These are phyloP conservation scores for Dichetophora obliterata DNA, from an alignment of 2,888 invertebrate genomes.

Conservation along the genomic window DNA sequence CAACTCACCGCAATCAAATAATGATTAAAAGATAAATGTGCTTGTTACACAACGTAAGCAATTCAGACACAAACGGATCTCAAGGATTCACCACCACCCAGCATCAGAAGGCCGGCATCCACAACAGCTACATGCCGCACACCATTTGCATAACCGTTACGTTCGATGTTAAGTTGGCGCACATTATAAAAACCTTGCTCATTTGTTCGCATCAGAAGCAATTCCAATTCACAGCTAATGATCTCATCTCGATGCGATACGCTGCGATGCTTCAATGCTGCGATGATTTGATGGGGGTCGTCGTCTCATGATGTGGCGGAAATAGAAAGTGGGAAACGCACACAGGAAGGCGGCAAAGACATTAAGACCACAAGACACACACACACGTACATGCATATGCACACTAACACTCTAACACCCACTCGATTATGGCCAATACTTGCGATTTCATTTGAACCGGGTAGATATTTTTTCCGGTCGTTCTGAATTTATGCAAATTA, in stretches of 20 bases:
- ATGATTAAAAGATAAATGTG: slow-evolving; percentile 30
- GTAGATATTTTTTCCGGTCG: not conserved
- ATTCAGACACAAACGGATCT: not conserved
- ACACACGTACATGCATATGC: not conserved
- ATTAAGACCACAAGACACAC: not conserved
- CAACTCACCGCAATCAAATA: slow-evolving; percentile 24
- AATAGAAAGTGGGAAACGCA: not conserved
- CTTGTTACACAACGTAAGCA: slow-evolving; percentile 1
- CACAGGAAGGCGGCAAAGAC: not conserved
- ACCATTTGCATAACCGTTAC: not conserved
- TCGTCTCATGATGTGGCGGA: not conserved
- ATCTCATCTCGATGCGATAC: slow-evolving; percentile 20
- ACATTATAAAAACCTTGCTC: slow-evolving; percentile 3
- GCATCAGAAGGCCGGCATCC: not conserved
- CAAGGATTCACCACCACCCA: not conserved
- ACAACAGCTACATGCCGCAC: not conserved
- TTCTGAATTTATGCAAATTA: slow-evolving; percentile 1
- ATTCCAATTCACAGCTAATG: slow-evolving; percentile 23
- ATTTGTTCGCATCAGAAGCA: slow-evolving; percentile 3
- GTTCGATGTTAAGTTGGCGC: not conserved
- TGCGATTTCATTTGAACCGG: not conserved
- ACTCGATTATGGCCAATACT: not conserved
- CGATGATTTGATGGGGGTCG: too few relatives aligned
- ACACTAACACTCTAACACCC: not conserved
- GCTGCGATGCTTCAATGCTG: not conserved